phyloP scores from a whole-genome alignment of 2,888 invertebrate species.

The Pterostichus niger region DNA sequence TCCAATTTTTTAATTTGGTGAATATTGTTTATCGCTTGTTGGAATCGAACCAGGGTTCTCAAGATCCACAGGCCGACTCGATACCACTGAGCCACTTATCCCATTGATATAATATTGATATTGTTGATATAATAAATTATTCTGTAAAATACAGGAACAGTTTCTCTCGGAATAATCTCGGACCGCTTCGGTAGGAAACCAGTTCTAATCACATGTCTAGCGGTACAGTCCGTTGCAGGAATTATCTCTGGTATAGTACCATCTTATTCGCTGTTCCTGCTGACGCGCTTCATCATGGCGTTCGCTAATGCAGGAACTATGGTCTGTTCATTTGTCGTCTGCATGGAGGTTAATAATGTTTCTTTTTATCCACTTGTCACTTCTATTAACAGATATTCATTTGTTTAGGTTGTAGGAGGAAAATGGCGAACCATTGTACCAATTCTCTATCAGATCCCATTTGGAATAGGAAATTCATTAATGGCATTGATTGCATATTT shows the following conservation, averaged over 20 bases:
- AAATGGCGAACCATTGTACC: constrained; percentile 82
- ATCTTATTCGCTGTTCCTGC: constrained; percentile 79
- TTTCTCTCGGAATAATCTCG: constrained; percentile 81
- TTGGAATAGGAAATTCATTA: constrained; percentile 80
- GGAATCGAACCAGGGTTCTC: too few species aligned
- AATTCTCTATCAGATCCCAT: constrained; percentile 82
- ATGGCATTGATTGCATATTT: constrained; percentile 81
- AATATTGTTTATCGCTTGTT: too few species aligned
- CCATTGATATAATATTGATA: constrained; percentile 12
- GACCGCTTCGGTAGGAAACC: constrained; percentile 82
- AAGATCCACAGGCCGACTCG: too few species aligned
- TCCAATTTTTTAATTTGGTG: too few species aligned
- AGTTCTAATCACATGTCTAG: constrained; percentile 80
- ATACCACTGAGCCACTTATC: too few species aligned
- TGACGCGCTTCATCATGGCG: constrained; percentile 80
- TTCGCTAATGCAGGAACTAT: constrained; percentile 82
- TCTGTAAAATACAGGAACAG: constrained; percentile 75
- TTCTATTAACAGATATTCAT: background rate
- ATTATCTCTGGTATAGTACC: constrained; percentile 79
- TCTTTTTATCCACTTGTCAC: background rate
- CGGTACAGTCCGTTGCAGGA: constrained; percentile 79
- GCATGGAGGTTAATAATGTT: constrained; percentile 78
- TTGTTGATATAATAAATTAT: background rate
- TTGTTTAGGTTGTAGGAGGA: constrained; percentile 78
- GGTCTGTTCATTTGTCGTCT: constrained; percentile 84